Conservation (phyloP, 2,888 invertebrate species). For the Nezara viridula region DNA sequence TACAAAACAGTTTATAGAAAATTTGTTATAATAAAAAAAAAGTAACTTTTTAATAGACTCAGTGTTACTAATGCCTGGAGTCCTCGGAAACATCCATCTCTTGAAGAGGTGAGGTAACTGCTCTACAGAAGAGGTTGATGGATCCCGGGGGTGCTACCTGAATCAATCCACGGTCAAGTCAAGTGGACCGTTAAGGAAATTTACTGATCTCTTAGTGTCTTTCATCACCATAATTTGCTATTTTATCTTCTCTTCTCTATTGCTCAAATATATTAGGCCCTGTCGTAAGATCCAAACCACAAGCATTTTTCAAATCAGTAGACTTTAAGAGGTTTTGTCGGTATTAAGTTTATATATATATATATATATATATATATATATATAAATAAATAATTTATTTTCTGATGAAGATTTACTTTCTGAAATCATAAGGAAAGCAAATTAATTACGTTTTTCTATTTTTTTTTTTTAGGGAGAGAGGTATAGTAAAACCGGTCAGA, state of each 20-base stretch:
- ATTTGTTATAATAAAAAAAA: too few relatives aligned
- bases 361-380: too few relatives aligned
- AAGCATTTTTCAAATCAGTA: not conserved
- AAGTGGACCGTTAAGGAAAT: not conserved
- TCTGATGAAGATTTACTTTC: too few relatives aligned
- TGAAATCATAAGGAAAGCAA: too few relatives aligned
- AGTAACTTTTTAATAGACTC: too few relatives aligned
- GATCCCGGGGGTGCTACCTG: not conserved
- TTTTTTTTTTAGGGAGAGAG: too few relatives aligned
- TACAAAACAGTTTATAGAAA: too few relatives aligned
- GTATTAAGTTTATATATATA: too few relatives aligned
- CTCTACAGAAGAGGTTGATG: not conserved
- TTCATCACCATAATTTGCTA: conserved; percentile 2
- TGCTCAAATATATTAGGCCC: not conserved
- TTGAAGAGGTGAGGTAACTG: not conserved
- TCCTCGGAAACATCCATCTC: not conserved
- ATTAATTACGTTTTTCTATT: too few relatives aligned
- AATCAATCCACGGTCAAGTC: not conserved
- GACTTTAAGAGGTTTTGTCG: not conserved
- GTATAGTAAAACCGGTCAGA: too few relatives aligned
- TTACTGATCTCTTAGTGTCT: not conserved
- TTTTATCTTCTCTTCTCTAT: not conserved
- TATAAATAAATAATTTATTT: too few relatives aligned
- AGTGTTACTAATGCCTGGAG: not conserved
- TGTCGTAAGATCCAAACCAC: not conserved